Evolutionary conservation across 2,797 vertebrate species (phyloP).

Genomic region (Alosa sapidissima): DNA sequence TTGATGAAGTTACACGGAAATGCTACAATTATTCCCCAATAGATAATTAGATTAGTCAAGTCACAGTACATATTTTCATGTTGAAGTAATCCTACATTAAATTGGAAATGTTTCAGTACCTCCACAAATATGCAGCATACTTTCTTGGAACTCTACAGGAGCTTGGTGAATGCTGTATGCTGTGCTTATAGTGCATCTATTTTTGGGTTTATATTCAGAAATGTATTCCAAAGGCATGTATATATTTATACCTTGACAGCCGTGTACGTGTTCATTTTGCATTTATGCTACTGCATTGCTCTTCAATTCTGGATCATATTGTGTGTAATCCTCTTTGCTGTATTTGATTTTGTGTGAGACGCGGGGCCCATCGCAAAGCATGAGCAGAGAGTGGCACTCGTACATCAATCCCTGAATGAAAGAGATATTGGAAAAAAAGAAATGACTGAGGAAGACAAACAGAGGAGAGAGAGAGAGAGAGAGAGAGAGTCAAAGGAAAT

Average conservation of each 20-base stretch:
- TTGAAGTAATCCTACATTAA: background rate
- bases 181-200: background rate
- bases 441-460: background rate
- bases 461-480: background rate
- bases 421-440: background rate
- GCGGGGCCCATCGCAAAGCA: background rate
- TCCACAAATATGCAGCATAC: background rate
- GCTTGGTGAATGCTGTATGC: background rate
- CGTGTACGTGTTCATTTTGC: background rate
- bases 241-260: slow-evolving; percentile 7
- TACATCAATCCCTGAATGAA: slow-evolving; percentile 13
- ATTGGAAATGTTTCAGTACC: background rate
- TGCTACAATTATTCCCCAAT: background rate
- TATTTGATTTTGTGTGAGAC: slow-evolving; percentile 1
- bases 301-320: slow-evolving; percentile 9
- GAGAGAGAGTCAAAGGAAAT: background rate
- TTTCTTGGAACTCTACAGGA: background rate
- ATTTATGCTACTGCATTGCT: background rate
- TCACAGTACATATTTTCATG: background rate
- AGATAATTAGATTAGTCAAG: background rate
- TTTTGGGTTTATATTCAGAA: background rate
- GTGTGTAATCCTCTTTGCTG: slow-evolving; percentile 18
- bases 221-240: background rate
- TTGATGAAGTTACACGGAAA: background rate
- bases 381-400: background rate